Percentiles rank a stretch among this genome's conserved stretches.
Evolutionary conservation across 1,140 invertebrate genomes (phyloP).

Genomic region (Micrasema longulum): DNA sequence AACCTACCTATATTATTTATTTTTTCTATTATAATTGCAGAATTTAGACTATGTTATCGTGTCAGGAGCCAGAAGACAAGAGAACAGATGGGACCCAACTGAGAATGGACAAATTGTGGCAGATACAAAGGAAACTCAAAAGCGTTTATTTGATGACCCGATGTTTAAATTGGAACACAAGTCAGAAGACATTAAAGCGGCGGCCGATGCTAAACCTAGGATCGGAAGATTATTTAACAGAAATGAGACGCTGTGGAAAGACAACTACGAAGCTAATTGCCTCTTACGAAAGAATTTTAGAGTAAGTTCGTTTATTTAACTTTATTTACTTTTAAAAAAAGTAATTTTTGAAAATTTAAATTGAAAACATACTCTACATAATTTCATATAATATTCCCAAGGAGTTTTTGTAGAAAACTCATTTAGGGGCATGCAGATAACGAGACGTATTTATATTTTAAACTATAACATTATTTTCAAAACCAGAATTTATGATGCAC

Average conservation of each 20-base stretch:
- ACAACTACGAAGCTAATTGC: slow-evolving; percentile 92
- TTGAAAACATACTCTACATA: too few relatives aligned
- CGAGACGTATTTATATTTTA: too few relatives aligned
- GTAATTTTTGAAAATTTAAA: too few relatives aligned
- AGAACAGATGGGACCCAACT: slow-evolving; percentile 97
- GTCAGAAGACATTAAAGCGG: slow-evolving; percentile 80
- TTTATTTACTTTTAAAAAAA: too few relatives aligned
- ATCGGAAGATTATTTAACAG: slow-evolving; percentile 81
- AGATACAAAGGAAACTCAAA: slow-evolving; percentile 89
- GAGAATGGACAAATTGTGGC: slow-evolving; percentile 95
- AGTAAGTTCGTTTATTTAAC: slow-evolving; percentile 74
- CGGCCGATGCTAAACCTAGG: slow-evolving; percentile 77
- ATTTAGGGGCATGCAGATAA: too few relatives aligned
- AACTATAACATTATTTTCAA: too few relatives aligned
- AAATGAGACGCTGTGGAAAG: slow-evolving; percentile 85
- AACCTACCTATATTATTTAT: too few relatives aligned
- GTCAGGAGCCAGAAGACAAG: slow-evolving; percentile 94
- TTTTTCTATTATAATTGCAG: slow-evolving; percentile 68
- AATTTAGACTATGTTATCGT: slow-evolving; percentile 98
- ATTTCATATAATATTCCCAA: too few relatives aligned
- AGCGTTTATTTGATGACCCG: slow-evolving; percentile 90
- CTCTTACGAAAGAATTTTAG: slow-evolving; percentile 85
- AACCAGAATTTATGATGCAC: too few relatives aligned
- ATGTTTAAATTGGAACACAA: slow-evolving; percentile 98
- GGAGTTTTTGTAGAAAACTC: too few relatives aligned